A percentile compares a stretch with the other conserved stretches of the same genome.
These are phyloP conservation scores for Sebastes iracundus DNA, from an alignment of 2,797 vertebrate genomes.

Conservation along the genomic window DNA sequence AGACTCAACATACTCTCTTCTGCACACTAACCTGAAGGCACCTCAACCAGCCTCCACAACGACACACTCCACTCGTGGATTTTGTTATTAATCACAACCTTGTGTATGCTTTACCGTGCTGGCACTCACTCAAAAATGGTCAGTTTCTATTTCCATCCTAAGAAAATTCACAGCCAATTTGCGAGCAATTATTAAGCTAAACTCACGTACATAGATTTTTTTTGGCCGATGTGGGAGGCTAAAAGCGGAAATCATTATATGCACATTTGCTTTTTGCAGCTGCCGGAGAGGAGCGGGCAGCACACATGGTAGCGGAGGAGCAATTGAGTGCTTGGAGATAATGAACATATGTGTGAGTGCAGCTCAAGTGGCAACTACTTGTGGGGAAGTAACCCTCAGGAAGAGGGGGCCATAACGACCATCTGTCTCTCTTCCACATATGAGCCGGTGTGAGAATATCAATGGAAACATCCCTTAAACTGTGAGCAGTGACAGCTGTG, in stretches of 20 bases:
- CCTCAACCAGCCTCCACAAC: background rate
- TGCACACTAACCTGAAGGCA: background rate
- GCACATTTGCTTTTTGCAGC: conserved; percentile 27
- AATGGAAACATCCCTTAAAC: conserved; percentile 30
- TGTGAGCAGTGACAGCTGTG: conserved; percentile 37
- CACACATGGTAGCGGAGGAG: conserved; percentile 30
- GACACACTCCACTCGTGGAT: background rate
- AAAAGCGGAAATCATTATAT: background rate
- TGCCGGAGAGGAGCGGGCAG: conserved; percentile 11
- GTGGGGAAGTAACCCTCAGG: conserved; percentile 52
- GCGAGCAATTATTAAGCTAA: background rate
- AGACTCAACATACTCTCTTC: background rate
- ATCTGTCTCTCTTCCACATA: conserved; percentile 63
- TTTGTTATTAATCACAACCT: background rate
- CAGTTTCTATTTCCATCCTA: background rate
- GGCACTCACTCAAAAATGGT: background rate
- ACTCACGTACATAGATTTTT: background rate
- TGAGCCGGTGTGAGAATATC: conserved; percentile 26
- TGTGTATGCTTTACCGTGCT: background rate
- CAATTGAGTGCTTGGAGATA: conserved; percentile 50
- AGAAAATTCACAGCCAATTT: background rate
- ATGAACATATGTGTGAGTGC: conserved; percentile 70
- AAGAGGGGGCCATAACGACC: conserved; percentile 41
- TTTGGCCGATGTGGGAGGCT: background rate
- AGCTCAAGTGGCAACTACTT: conserved; percentile 58